These are phyloP conservation scores for Chloroclysta siterata DNA, from an alignment of 2,888 invertebrate genomes.

Conservation along the genomic window DNA sequence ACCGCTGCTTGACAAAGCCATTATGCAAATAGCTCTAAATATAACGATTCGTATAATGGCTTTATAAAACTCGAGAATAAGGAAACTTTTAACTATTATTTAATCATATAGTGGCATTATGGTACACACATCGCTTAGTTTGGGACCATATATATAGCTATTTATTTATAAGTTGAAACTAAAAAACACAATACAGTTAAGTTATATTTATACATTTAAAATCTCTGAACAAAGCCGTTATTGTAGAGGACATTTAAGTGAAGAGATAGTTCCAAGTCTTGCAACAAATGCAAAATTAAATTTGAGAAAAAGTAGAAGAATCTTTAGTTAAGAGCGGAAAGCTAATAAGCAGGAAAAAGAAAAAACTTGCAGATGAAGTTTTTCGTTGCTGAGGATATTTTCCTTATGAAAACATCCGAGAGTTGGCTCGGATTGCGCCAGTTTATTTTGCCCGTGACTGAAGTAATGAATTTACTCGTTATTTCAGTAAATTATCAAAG, in stretches of 20 bases:
- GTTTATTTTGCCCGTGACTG: conserved; percentile 57
- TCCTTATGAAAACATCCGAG: conserved; percentile 70
- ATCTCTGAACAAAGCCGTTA: conserved; percentile 43
- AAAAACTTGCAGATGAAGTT: conserved; percentile 71
- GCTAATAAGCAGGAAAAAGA: conserved; percentile 66
- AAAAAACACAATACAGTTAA: too few relatives aligned
- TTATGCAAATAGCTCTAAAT: too few relatives aligned
- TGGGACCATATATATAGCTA: too few relatives aligned
- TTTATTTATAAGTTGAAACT: too few relatives aligned
- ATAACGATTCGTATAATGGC: too few relatives aligned
- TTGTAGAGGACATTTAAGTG: conserved; percentile 48
- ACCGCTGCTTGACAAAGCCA: too few relatives aligned
- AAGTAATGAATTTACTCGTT: conserved; percentile 60
- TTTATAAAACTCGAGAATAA: too few relatives aligned
- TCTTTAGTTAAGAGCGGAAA: conserved; percentile 69
- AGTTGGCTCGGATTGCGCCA: conserved; percentile 61
- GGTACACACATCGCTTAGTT: too few relatives aligned
- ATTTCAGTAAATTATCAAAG: conserved; percentile 50
- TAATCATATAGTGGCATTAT: too few relatives aligned
- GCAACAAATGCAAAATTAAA: conserved; percentile 62
- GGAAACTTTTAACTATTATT: too few relatives aligned
- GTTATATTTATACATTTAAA: background rate
- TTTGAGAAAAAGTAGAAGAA: conserved; percentile 63
- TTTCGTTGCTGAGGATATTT: conserved; percentile 67
- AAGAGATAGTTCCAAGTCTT: conserved; percentile 49